Evolutionary conservation across 2,113 vertebrate species (phyloP), one percentile per base, ranked within the genome.

Genomic region (Dipodomys spectabilis): DNA sequence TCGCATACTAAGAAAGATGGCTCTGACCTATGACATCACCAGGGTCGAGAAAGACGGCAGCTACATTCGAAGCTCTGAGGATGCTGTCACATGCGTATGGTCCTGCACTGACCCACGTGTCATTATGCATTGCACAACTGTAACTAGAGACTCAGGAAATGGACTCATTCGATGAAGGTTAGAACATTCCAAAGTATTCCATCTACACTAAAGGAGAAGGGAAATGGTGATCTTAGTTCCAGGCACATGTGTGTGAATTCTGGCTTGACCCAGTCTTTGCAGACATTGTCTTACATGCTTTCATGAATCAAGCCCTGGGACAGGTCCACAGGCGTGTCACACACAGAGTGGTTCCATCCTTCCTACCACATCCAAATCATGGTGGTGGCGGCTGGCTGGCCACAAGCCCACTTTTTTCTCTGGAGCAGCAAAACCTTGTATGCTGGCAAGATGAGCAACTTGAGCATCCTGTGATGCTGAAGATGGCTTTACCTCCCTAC

Each of bases 31-130:
- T 12, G 18, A 23, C 5, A 7, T 10, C 39, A 22, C 62, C 19
- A 27, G 20, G 11, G 0, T 7, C 22, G 32, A 20, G 7, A 39
- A 73, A 23, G 0, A 12, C 53, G 39, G 25, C 19, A 1, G 44
- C 30, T 78, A 22, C n/a, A 5, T 32, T 27, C 10, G 15, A 62
- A 25, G 19, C 27, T 72, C 22, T 9, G 19, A 27, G 32, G n/a
- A 10, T 45, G 32, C n/a, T 6, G 27, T 9, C 0, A 5, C 16
- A 2, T 7, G 28, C 1, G 0, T n/a, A n/a, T 3, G 0, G 0
- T 16, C 62, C 2, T 0, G 39, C 18, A 19, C 5, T 62, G 64
- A 73, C 9, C 25, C 27, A 32, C 1, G 4, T 8, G 30, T 39
- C 20, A 25, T 30, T 49, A 18, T 27, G 1, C 16, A 18, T 22